phyloP scores from a whole-genome alignment of 2,797 vertebrate species.

The Neosilurus mollespiculum region DNA sequence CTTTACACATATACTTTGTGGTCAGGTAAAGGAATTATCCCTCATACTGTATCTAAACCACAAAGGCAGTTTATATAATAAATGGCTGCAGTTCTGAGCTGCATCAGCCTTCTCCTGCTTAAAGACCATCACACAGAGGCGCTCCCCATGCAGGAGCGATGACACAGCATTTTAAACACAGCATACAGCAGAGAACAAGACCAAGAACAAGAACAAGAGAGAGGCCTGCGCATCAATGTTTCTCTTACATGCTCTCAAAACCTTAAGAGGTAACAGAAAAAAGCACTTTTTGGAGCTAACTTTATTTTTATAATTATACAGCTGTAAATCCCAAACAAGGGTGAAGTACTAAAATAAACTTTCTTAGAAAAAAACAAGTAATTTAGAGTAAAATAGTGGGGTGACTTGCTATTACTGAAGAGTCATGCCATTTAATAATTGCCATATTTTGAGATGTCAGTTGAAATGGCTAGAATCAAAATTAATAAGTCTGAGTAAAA shows the following conservation, averaged over 20 bases:
- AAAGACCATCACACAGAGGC: slow-evolving; percentile 20
- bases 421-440: neutral
- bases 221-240: neutral
- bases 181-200: slow-evolving; percentile 4
- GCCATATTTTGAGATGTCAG: neutral
- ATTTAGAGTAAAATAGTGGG: neutral
- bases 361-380: neutral
- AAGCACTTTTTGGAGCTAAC: neutral
- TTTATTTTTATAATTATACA: neutral
- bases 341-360: neutral
- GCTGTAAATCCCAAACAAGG: neutral
- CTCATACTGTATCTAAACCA: neutral
- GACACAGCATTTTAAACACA: slow-evolving; percentile 47
- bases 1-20: slow-evolving; percentile 7
- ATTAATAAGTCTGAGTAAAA: neutral
- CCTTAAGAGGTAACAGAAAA: neutral
- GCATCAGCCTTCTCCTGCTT: neutral
- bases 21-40: slow-evolving; percentile 5
- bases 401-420: neutral
- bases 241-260: neutral
- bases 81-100: neutral
- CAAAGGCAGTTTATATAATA: neutral
- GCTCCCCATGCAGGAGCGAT: slow-evolving; percentile 36
- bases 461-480: neutral
- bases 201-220: neutral